Evolutionary conservation across 2,113 vertebrate genomes (phyloP).

Genomic region (Acrocephalus arundinaceus): DNA sequence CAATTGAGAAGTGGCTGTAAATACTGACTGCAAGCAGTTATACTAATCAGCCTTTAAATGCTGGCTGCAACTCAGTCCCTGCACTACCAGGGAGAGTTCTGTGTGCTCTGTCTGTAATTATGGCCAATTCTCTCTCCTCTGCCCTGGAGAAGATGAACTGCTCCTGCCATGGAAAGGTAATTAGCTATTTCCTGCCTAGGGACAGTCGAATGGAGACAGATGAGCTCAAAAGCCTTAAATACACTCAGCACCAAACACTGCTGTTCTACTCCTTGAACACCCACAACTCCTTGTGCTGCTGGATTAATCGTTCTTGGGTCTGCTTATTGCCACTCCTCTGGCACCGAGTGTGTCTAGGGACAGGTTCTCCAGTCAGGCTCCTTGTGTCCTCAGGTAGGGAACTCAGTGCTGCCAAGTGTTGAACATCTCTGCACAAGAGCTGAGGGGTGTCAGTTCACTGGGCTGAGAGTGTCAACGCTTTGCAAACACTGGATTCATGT

Average conservation of each 20-base stretch:
- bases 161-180: conserved; percentile 27
- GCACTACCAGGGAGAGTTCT: not conserved
- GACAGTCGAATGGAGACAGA: not conserved
- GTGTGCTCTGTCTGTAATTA: not conserved
- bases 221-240: not conserved
- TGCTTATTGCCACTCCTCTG: not conserved
- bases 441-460: not conserved
- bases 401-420: not conserved
- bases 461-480: not conserved
- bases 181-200: conserved; percentile 33
- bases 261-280: not conserved
- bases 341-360: not conserved
- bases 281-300: not conserved
- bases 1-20: not conserved
- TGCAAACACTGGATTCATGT: not conserved
- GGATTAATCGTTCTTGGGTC: not conserved
- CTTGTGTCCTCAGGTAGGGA: not conserved
- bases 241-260: not conserved
- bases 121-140: not conserved
- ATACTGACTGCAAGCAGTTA: not conserved
- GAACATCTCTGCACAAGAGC: not conserved
- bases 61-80: not conserved
- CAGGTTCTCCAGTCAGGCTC: not conserved
- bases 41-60: not conserved
- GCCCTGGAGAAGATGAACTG: not conserved